These are phyloP conservation scores for Pogonomyrmex californicus DNA, from an alignment of 1,140 invertebrate species.

Conservation along the genomic window DNA sequence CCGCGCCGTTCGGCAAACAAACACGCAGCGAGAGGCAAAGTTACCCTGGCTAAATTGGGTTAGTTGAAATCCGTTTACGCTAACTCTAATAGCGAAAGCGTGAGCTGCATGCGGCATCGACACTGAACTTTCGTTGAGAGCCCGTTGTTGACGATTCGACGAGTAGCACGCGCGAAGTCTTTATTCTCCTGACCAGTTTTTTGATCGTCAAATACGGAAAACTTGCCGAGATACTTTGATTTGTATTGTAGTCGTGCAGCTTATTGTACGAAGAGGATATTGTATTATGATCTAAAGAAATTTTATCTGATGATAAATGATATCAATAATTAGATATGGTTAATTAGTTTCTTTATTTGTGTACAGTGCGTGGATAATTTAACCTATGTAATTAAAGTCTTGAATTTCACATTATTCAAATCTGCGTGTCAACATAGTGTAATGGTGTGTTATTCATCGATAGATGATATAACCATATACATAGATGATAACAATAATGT, in stretches of 20 bases:
- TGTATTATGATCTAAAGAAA: not conserved
- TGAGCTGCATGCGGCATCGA: slow-evolving; percentile 77
- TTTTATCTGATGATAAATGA: not conserved
- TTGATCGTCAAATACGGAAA: slow-evolving; percentile 14
- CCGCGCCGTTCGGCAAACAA: slow-evolving; percentile 77
- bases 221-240: not conserved
- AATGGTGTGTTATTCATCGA: not conserved
- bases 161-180: not conserved
- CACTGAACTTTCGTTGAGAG: slow-evolving; percentile 53
- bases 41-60: slow-evolving; percentile 85
- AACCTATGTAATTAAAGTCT: not conserved
- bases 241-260: too few species aligned
- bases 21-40: slow-evolving; percentile 78
- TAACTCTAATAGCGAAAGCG: slow-evolving; percentile 85
- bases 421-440: not conserved
- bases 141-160: not conserved
- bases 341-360: slow-evolving; percentile 12
- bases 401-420: slow-evolving; percentile 6
- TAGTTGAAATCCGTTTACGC: slow-evolving; percentile 85
- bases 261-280: not conserved
- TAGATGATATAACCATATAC: not conserved
- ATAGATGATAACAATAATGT: not conserved
- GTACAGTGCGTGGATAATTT: not conserved
- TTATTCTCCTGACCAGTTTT: slow-evolving; percentile 22
- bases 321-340: slow-evolving; percentile 8